Evolutionary conservation across 2,888 invertebrate species (phyloP), one percentile per base, ranked within the genome.

Genomic region (Orthosia incerta): DNA sequence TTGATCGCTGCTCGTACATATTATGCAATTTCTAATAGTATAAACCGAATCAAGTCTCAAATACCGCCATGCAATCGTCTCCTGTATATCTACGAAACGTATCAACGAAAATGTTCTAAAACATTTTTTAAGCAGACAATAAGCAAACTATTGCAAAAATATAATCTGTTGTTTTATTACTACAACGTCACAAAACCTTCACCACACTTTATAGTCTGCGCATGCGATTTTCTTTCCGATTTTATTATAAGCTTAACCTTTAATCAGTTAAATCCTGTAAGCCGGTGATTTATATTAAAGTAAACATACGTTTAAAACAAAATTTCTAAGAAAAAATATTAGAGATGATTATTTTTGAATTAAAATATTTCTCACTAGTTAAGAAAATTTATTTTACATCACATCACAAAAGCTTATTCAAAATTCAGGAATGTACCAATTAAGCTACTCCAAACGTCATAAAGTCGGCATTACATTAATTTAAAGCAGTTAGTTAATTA

Each of bases 371-470:
- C 88, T 84, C 76, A 89, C 90, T 93, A 93, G 83, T 87, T 84
- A 90, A 89, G 90, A 91, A 90, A 91, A 74, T 86, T 79, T 92
- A 91, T 91, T 89, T 93, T 91, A 95, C 92, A 95, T 94, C 94
- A 96, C 96, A 96, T 95, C 95, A 96, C 96, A 96, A 94, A 96
- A 96, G 96, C 96, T 93, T 92, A 88, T 90, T 90, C 85, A 89
- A 90, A 92, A 90, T 89, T 89, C 87, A 93, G 94, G 93, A 95
- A 95, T 93, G 95, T 91, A 94, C 95, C 96, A 95, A 94, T 86
- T 72, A 73, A 78, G 75, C 81, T 71, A 55, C 20, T 53, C 20
- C 50, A 65, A 57, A 64, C 46, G 12, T 62, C 57, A 56, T 75
- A 46, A 68, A 82, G 71, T 67, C 64, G 56, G 31, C 23, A 70